Evolutionary conservation across 1,140 invertebrate species (phyloP), one percentile per base, ranked within the genome.

Genomic region (Diploscapter pachys): DNA sequence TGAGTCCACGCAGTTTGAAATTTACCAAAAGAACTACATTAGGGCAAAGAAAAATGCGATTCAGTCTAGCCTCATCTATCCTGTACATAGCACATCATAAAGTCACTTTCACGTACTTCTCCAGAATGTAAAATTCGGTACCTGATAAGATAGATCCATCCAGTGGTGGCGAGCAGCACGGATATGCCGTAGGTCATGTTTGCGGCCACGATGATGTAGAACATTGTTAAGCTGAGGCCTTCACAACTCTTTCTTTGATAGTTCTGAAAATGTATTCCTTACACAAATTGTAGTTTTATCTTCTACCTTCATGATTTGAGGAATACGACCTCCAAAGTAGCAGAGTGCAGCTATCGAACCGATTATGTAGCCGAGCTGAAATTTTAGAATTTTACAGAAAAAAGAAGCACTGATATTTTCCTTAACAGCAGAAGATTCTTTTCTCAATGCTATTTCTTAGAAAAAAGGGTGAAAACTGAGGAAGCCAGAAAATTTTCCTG

Each of bases 121-220:
- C 63, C 3, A 63, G 5, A 67, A 49, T 73, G 4, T 61, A 49
- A 6, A 59, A 54, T 8, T 4, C 3, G 11, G 5, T 66, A 73
- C 72, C 75, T 70, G 67, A 78, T 57, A 13, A 86, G 57, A 66
- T 84, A 84, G 51, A 78, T 57, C 78, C 84, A 83, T 31, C 81
- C 82, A 48, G 82, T 84, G 3, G 84, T 77, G 53, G 83, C 84
- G 48, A 86, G 61, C 4, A 84, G 65, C 6, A 84, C 69, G 9
- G 73, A 82, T 4, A 69, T 51, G 3, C 78, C 84, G 63, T 85
- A 85, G 5, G 84, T 86, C n/a, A 86, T 69, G 66, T 85, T 85
- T 3, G 83, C 83, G 4, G 80, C 68, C n/a, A 85, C 79, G 64
- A 85, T 85, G 55, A 85, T 85, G 77, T 84, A 85, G 70, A 85